phyloP scores from a whole-genome alignment of 2,888 invertebrate species.

The Ceramica pisi region DNA sequence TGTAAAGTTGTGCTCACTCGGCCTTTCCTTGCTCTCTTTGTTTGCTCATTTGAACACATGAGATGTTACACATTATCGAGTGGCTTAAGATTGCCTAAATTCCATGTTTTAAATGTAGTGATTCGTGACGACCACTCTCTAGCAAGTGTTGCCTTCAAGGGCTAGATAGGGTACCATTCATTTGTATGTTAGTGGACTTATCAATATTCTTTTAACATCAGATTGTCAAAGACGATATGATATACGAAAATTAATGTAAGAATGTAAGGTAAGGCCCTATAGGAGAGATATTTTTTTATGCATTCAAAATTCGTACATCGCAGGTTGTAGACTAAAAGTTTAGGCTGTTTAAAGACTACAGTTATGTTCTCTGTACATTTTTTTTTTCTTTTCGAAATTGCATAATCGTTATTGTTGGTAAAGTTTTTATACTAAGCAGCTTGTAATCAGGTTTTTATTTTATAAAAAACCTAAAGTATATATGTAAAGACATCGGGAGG shows the following conservation, averaged over 20 bases:
- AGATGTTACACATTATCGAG: slow-evolving; percentile 80
- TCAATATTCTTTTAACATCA: slow-evolving; percentile 83
- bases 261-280: slow-evolving; percentile 90
- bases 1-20: slow-evolving; percentile 72
- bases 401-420: slow-evolving; percentile 88
- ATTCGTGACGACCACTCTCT: slow-evolving; percentile 68
- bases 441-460: slow-evolving; percentile 88
- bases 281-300: slow-evolving; percentile 90
- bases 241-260: slow-evolving; percentile 89
- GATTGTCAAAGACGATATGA: slow-evolving; percentile 90
- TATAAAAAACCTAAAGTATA: slow-evolving; percentile 81
- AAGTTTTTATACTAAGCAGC: slow-evolving; percentile 87
- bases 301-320: slow-evolving; percentile 87
- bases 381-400: slow-evolving; percentile 81
- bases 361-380: slow-evolving; percentile 72
- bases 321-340: slow-evolving; percentile 77
- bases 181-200: slow-evolving; percentile 80
- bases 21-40: slow-evolving; percentile 87
- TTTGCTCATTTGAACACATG: slow-evolving; percentile 83
- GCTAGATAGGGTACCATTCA: slow-evolving; percentile 76
- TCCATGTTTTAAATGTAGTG: slow-evolving; percentile 70
- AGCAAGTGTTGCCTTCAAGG: slow-evolving; percentile 82
- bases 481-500: slow-evolving; percentile 85
- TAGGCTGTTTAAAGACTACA: slow-evolving; percentile 76
- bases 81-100: slow-evolving; percentile 77